These are phyloP conservation scores for Drosophila watanabei DNA, from an alignment of 1,140 invertebrate genomes.

Conservation along the genomic window DNA sequence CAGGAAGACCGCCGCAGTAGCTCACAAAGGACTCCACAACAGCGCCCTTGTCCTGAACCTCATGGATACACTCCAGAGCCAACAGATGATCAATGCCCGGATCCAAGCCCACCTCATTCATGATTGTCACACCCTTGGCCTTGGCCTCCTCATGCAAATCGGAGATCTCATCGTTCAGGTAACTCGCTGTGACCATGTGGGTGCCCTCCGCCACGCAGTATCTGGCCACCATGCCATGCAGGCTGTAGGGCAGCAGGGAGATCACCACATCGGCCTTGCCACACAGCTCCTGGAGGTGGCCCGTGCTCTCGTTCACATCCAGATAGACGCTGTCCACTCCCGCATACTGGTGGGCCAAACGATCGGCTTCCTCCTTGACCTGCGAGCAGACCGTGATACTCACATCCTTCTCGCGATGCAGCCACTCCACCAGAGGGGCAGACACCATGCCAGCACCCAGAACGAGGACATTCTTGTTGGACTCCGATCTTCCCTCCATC, in stretches of 20 bases:
- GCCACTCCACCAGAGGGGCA: slow-evolving; percentile 96
- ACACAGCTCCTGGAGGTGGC: slow-evolving; percentile 91
- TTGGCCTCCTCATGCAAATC: slow-evolving; percentile 92
- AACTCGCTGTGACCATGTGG: slow-evolving; percentile 99
- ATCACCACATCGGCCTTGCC: slow-evolving; percentile 92
- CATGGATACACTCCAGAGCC: slow-evolving; percentile 98
- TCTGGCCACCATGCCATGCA: slow-evolving; percentile 95
- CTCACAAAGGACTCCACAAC: slow-evolving; percentile 97
- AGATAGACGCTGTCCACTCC: slow-evolving; percentile 94
- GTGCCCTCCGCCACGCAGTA: slow-evolving; percentile 94
- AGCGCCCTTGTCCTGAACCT: slow-evolving; percentile 91
- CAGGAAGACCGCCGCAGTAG: slow-evolving; percentile 98
- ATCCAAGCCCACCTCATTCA: slow-evolving; percentile 98
- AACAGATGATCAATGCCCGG: slow-evolving; percentile 99
- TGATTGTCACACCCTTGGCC: slow-evolving; percentile 94
- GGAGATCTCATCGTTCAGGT: slow-evolving; percentile 94
- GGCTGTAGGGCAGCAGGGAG: slow-evolving; percentile 96
- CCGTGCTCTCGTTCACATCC: slow-evolving; percentile 91
- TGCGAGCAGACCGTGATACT: slow-evolving; percentile 95
- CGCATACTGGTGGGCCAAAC: slow-evolving; percentile 90
- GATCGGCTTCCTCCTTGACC: slow-evolving; percentile 95
- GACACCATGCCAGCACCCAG: slow-evolving; percentile 98
- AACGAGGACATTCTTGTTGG: slow-evolving; percentile 91
- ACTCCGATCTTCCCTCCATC: slow-evolving; percentile 85
- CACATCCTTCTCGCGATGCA: slow-evolving; percentile 93